Conservation (phyloP, 2,888 invertebrate species). For the Griposia aprilina region DNA sequence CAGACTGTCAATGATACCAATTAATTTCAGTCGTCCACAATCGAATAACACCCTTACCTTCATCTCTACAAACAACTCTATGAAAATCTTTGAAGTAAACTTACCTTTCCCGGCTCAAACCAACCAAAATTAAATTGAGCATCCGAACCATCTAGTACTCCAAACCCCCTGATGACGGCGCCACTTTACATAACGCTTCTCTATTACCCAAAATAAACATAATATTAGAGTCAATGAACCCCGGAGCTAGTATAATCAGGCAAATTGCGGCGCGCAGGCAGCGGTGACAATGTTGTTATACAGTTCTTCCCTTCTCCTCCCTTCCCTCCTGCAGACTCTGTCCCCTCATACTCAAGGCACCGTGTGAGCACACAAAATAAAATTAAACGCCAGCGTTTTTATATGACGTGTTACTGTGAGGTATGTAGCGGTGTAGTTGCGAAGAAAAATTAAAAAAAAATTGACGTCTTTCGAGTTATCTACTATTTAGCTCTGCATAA, state of each 20-base stretch:
- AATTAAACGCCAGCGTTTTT: constrained; percentile 71
- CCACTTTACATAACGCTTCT: constrained; percentile 48
- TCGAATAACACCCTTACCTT: not conserved
- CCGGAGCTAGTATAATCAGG: constrained; percentile 69
- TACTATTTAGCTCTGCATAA: too few species aligned
- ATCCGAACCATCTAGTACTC: constrained; percentile 29
- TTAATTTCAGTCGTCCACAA: not conserved
- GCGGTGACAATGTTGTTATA: constrained; percentile 68
- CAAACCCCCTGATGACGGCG: constrained; percentile 20
- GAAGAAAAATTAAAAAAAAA: not conserved
- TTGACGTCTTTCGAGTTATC: too few species aligned
- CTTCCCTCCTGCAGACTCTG: constrained; percentile 14
- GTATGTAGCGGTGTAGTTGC: constrained; percentile 46
- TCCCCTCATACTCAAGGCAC: constrained; percentile 37
- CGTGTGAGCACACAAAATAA: constrained; percentile 70
- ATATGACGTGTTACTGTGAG: constrained; percentile 49
- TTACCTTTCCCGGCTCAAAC: not conserved
- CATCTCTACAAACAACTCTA: not conserved
- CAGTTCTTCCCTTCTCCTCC: constrained; percentile 25
- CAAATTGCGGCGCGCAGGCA: constrained; percentile 64
- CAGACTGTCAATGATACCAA: not conserved
- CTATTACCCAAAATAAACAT: constrained; percentile 60
- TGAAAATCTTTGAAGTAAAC: not conserved
- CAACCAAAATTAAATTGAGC: constrained; percentile 20
- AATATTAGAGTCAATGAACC: constrained; percentile 56